A percentile compares a stretch with the other conserved stretches of the same genome.
Conservation (phyloP, 1,140 invertebrate species). For the Achroia grisella region DNA sequence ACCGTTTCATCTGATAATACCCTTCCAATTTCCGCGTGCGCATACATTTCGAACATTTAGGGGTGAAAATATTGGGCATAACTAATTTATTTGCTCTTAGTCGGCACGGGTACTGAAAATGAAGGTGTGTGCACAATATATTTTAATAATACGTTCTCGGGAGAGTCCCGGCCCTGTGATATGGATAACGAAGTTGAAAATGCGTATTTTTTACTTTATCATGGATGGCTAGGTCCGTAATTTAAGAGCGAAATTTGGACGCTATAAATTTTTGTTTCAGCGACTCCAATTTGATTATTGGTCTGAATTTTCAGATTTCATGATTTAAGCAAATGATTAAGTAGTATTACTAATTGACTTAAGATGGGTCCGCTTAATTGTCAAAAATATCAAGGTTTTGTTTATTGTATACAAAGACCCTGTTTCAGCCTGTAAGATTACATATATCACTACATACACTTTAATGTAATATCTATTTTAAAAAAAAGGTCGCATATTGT, state of each 20-base stretch:
- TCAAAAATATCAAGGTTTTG: too few relatives aligned
- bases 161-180: slow-evolving; percentile 41
- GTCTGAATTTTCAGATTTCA: slow-evolving; percentile 4
- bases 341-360: too few relatives aligned
- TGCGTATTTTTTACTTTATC: slow-evolving; percentile 56
- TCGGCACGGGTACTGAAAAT: slow-evolving; percentile 34
- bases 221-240: slow-evolving; percentile 31
- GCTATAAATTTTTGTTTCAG: slow-evolving; percentile 38
- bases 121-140: slow-evolving; percentile 63
- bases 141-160: slow-evolving; percentile 67
- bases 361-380: too few relatives aligned
- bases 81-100: slow-evolving; percentile 67
- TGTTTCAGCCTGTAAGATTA: too few relatives aligned
- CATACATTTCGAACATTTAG: slow-evolving; percentile 64
- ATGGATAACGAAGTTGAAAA: slow-evolving; percentile 56
- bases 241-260: slow-evolving; percentile 39
- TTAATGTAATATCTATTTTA: too few relatives aligned
- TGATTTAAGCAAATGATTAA: too few relatives aligned
- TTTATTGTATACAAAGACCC: too few relatives aligned
- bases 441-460: too few relatives aligned
- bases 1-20: slow-evolving; percentile 57
- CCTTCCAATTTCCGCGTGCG: slow-evolving; percentile 58
- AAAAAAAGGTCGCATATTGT: too few relatives aligned
- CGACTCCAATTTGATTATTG: slow-evolving; percentile 20
- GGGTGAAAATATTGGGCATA: slow-evolving; percentile 69